Evolutionary conservation across 2,888 invertebrate species (phyloP).

Genomic region (Elaeidobius kamerunicus): DNA sequence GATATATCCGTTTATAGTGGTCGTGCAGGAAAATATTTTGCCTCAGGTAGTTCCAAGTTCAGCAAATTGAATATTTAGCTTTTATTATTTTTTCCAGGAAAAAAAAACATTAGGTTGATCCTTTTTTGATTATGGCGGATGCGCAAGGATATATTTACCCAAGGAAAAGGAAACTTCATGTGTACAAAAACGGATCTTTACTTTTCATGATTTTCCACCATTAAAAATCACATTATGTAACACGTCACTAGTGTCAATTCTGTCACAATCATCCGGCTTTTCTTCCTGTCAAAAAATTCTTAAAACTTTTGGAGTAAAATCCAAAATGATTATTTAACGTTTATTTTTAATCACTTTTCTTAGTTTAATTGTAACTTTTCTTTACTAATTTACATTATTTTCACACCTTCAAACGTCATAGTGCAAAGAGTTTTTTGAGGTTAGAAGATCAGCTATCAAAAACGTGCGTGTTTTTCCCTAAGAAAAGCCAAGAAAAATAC

Average conservation of each 20-base stretch:
- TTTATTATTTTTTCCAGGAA: too few species aligned
- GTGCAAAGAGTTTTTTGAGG: conserved; percentile 6
- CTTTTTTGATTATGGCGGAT: too few species aligned
- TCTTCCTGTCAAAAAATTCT: conserved; percentile 4
- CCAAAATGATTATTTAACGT: conserved; percentile 7
- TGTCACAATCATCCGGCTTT: too few species aligned
- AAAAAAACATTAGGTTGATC: too few species aligned
- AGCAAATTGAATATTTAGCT: too few species aligned
- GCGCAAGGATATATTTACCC: too few species aligned
- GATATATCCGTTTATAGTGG: too few species aligned
- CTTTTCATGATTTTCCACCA: too few species aligned
- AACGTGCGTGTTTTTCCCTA: conserved; percentile 9
- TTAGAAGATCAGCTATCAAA: conserved; percentile 5
- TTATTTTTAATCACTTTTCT: conserved; percentile 7
- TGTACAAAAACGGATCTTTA: too few species aligned
- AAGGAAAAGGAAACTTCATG: too few species aligned
- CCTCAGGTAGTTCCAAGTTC: too few species aligned
- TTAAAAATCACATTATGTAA: background rate
- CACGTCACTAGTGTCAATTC: background rate
- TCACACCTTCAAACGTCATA: background rate
- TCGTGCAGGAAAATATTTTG: too few species aligned
- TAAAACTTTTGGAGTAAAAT: background rate
- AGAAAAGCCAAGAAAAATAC: conserved; percentile 1
- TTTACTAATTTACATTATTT: background rate
- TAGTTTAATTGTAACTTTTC: conserved; percentile 15